Evolutionary conservation across 92 coral and sea anemone species (phyloP), one percentile per base, ranked within the genome.

Genomic region (Phenganax subtilis): DNA sequence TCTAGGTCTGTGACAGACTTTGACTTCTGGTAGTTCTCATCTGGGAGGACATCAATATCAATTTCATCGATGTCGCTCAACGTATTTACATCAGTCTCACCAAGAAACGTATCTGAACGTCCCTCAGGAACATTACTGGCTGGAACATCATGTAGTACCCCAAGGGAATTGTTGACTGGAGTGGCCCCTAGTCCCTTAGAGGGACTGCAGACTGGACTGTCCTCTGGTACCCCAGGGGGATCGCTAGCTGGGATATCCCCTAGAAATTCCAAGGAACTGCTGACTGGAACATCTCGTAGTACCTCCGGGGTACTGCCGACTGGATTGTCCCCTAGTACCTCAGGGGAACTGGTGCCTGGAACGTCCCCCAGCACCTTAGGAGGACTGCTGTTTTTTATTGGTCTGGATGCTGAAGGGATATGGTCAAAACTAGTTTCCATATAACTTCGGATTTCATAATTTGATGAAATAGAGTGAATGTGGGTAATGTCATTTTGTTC

Each of bases 61-160:
- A 79, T 79, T 79, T 79, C 83, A 64, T 79, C 83, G n/a, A 79
- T 54, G 54, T 79, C 83, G 55, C 83, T 79, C 2, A 79, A 17
- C 51, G 51, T 51, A 61, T 79, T 74, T 0, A 79, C 74, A 79
- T 79, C 74, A n/a, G 83, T 79, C 37, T 64, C 83, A 7, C 56
- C 62, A 11, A 15, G 51, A 14, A 64, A 64, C 3, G 29, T 10
- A 6, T 12, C 14, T 68, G 30, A 6, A n/a, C 73, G 14, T 68
- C 27, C 0, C 25, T 61, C 28, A 14, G 67, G 28, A 25, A 5
- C 12, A 37, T 37, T 12, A 25, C 54, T 68, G 1, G n/a, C 14
- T 30, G 47, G 12, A 30, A 30, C 10, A 10, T 68, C 73, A 29
- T 68, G 73, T 30, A 0, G 9, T 15, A 12, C 67, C 67, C 25